A percentile compares a stretch with the other conserved stretches of the same genome.
Evolutionary conservation across 2,888 invertebrate genomes (phyloP).

Genomic region (Andrena dorsata): DNA sequence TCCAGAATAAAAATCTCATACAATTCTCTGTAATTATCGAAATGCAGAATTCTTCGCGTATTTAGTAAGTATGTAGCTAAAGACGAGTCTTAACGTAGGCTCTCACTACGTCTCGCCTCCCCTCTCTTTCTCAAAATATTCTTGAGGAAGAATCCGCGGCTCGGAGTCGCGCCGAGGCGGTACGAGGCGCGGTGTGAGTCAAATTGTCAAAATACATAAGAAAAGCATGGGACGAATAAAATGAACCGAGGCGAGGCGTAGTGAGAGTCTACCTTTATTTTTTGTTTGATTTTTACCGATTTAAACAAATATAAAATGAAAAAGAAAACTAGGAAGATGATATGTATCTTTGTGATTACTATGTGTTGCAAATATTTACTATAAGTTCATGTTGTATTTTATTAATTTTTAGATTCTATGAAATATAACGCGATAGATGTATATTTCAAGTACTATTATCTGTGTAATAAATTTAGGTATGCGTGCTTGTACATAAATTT

Average conservation of each 20-base stretch:
- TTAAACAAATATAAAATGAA: not conserved
- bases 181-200: no score
- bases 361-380: conserved; percentile 16
- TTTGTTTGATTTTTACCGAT: not conserved
- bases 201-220: no score
- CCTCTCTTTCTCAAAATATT: no score
- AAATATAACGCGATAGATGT: not conserved
- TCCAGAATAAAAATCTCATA: not conserved
- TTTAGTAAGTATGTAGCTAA: conserved; percentile 8
- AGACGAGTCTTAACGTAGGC: no score
- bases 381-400: conserved; percentile 10
- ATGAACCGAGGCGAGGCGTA: no score
- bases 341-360: conserved; percentile 21
- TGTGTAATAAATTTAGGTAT: conserved; percentile 26
- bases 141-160: no score
- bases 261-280: not conserved
- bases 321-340: not conserved
- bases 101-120: no score
- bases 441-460: conserved; percentile 23
- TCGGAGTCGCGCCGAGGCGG: no score
- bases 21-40: not conserved
- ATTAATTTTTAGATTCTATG: conserved; percentile 9
- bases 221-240: no score
- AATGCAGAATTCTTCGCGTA: conserved; percentile 11
- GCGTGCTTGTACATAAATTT: conserved; percentile 29